A percentile compares a stretch with the other conserved stretches of the same genome.
Conservation (phyloP, 2,113 vertebrate genomes). For the Hypanus sabinus region DNA sequence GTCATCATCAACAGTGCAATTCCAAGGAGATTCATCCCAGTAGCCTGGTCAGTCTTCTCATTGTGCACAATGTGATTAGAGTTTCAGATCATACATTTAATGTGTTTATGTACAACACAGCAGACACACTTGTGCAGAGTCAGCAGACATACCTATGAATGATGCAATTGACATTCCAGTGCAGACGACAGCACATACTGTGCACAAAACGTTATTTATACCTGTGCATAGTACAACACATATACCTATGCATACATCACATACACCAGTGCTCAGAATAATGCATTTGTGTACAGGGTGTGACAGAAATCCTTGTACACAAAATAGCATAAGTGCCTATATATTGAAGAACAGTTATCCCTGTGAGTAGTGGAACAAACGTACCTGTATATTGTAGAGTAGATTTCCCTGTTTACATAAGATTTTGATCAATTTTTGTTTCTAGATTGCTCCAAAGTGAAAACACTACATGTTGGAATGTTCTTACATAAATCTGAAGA, state of each 20-base stretch:
- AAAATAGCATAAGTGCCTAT: background rate
- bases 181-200: background rate
- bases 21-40: background rate
- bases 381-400: background rate
- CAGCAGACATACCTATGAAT: background rate
- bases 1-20: background rate
- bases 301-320: background rate
- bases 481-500: conserved; percentile 6
- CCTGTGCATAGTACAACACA: conserved; percentile 34
- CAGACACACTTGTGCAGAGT: background rate
- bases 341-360: background rate
- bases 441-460: background rate
- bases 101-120: background rate
- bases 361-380: background rate
- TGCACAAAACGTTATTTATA: conserved; percentile 40
- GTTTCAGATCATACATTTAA: background rate
- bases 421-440: background rate
- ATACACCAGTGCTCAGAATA: conserved; percentile 48
- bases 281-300: conserved; percentile 42
- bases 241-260: conserved; percentile 45
- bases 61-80: background rate
- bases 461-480: conserved; percentile 17
- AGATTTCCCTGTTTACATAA: background rate
- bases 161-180: conserved; percentile 34
- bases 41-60: background rate